Percentiles rank a stretch among this genome's conserved stretches.
Conservation (phyloP, 2,888 invertebrate genomes). For the Agrilus mali region DNA sequence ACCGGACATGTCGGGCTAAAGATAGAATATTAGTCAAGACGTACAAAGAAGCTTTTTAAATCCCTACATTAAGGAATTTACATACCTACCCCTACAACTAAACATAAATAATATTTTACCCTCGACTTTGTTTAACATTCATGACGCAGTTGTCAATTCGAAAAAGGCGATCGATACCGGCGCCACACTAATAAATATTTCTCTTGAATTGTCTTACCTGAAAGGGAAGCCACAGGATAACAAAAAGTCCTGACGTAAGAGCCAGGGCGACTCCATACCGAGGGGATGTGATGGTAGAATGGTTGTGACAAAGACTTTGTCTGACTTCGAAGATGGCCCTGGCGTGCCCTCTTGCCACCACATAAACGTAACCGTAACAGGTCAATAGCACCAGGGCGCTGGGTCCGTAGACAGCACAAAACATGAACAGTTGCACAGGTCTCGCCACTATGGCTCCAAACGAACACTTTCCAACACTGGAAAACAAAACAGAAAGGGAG, state of each 20-base stretch:
- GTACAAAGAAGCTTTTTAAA: too few relatives aligned
- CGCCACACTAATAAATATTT: background rate
- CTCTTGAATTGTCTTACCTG: constrained; percentile 33
- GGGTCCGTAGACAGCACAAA: constrained; percentile 47
- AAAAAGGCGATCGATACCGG: too few relatives aligned
- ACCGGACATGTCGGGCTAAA: too few relatives aligned
- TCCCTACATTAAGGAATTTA: too few relatives aligned
- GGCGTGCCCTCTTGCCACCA: constrained; percentile 49
- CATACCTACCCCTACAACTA: too few relatives aligned
- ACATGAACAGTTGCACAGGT: constrained; percentile 43
- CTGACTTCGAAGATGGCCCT: constrained; percentile 49
- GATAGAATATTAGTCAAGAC: too few relatives aligned
- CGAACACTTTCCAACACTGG: constrained; percentile 34
- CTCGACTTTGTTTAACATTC: too few relatives aligned
- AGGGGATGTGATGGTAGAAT: constrained; percentile 24
- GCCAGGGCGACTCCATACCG: constrained; percentile 50
- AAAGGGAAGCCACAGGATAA: constrained; percentile 48
- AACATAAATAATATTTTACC: too few relatives aligned
- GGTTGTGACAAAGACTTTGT: constrained; percentile 37
- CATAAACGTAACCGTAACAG: constrained; percentile 50
- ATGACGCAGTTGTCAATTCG: too few relatives aligned
- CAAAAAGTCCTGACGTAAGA: constrained; percentile 47
- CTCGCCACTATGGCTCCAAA: constrained; percentile 38
- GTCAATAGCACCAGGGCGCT: constrained; percentile 42
- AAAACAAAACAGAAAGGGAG: constrained; percentile 18